Percentiles rank a stretch among this genome's conserved stretches.
Evolutionary conservation across 1,140 invertebrate genomes (phyloP).

Genomic region (Polyergus mexicanus): DNA sequence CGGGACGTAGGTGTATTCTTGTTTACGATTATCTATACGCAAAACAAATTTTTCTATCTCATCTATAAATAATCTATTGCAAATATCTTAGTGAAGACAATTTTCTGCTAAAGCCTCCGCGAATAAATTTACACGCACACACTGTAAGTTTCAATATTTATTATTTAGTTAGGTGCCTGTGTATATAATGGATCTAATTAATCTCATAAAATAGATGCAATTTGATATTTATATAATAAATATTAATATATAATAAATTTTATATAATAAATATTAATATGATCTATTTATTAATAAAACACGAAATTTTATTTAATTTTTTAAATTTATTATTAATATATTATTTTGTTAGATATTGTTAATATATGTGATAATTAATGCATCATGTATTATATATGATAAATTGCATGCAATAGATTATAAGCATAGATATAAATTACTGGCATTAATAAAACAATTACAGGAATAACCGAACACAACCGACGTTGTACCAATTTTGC

Average conservation of each 20-base stretch:
- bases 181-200: background rate
- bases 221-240: background rate
- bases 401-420: background rate
- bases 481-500: slow-evolving; percentile 18
- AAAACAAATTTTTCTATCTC: slow-evolving; percentile 41
- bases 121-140: background rate
- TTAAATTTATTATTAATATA: slow-evolving; percentile 20
- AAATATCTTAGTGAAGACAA: slow-evolving; percentile 6
- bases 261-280: background rate
- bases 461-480: background rate
- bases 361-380: background rate
- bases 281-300: background rate
- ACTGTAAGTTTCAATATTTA: background rate
- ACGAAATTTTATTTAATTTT: background rate
- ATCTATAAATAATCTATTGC: background rate
- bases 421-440: slow-evolving; percentile 1
- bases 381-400: background rate
- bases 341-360: background rate
- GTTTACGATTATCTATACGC: slow-evolving; percentile 27
- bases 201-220: background rate
- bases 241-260: background rate
- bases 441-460: slow-evolving; percentile 19
- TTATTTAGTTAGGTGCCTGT: background rate
- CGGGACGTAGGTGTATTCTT: slow-evolving; percentile 63
- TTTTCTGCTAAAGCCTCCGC: background rate